Conservation (phyloP, 2,113 vertebrate genomes). For the Bungarus multicinctus region DNA sequence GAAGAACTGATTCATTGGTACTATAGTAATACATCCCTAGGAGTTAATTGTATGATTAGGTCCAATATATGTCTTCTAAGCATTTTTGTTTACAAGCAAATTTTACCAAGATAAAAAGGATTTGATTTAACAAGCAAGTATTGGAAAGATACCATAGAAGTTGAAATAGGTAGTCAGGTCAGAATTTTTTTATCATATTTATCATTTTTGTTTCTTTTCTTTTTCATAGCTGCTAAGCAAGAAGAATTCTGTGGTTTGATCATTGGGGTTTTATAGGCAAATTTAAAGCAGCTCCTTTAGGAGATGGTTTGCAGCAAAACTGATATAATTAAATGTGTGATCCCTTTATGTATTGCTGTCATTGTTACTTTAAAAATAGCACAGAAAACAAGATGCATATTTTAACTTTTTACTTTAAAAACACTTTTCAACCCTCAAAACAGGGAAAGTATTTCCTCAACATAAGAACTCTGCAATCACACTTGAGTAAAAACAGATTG, state of each 20-base stretch:
- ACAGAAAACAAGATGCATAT: neutral
- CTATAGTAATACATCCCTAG: neutral
- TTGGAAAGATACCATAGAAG: neutral
- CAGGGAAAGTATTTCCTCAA: neutral
- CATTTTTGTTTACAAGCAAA: neutral
- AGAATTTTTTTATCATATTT: neutral
- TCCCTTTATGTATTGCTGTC: neutral
- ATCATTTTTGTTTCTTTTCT: neutral
- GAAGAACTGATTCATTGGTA: neutral
- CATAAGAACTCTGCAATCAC: neutral
- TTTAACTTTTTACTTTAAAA: neutral
- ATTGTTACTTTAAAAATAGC: neutral
- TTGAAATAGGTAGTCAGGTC: neutral
- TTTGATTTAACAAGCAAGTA: neutral
- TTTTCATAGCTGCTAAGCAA: neutral
- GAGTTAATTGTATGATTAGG: neutral
- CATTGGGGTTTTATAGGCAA: neutral
- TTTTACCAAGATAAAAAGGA: neutral
- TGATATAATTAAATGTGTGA: neutral
- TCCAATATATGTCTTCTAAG: neutral
- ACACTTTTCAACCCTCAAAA: neutral
- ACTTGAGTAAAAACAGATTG: neutral
- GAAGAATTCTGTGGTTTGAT: neutral
- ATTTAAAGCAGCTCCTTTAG: neutral
- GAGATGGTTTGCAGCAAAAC: neutral